phyloP scores from a whole-genome alignment of 37 sponge, comb jelly and placozoan species.

The Aphrocallistes beatrix region DNA sequence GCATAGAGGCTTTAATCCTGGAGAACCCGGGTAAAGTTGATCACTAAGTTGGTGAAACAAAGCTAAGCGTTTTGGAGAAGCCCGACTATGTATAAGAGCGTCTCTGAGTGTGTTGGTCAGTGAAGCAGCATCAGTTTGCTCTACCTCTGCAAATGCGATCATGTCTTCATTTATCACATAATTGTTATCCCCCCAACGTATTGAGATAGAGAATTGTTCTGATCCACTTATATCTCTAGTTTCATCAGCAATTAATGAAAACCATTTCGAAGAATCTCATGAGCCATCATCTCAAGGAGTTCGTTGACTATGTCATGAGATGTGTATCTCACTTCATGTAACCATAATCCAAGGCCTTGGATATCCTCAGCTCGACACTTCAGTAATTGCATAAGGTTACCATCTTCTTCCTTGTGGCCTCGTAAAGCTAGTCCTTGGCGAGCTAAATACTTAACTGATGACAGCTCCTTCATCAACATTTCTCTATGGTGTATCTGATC shows the following conservation, averaged over 20 bases:
- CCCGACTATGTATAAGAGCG: conserved; percentile 12
- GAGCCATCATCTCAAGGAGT: conserved; percentile 30
- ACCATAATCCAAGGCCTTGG: conserved; percentile 23
- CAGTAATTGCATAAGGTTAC: conserved; percentile 36
- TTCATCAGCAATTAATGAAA: conserved; percentile 47
- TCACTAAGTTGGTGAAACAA: conserved; percentile 21
- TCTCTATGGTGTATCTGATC: conserved; percentile 23
- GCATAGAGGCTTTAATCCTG: conserved; percentile 26
- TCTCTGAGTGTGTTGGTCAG: conserved; percentile 27
- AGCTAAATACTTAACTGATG: conserved; percentile 26
- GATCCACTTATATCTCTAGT: conserved; percentile 27
- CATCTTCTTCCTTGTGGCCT: conserved; percentile 39
- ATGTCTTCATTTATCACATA: conserved; percentile 30
- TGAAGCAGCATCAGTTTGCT: conserved; percentile 39
- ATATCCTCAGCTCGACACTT: conserved; percentile 23
- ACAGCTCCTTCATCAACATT: conserved; percentile 31
- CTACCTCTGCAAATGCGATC: conserved; percentile 38
- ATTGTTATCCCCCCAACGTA: conserved; percentile 38
- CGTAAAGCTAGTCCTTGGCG: conserved; percentile 42
- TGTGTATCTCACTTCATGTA: conserved; percentile 24
- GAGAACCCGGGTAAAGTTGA: conserved; percentile 22
- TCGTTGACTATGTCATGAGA: conserved; percentile 42
- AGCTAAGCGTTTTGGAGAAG: conserved; percentile 38
- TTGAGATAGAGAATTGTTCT: conserved; percentile 39
- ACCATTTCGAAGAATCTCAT: conserved; percentile 20